A percentile compares a stretch with the other conserved stretches of the same genome.
Evolutionary conservation across 2,113 vertebrate genomes (phyloP).

Genomic region (Megaceryle maxima): DNA sequence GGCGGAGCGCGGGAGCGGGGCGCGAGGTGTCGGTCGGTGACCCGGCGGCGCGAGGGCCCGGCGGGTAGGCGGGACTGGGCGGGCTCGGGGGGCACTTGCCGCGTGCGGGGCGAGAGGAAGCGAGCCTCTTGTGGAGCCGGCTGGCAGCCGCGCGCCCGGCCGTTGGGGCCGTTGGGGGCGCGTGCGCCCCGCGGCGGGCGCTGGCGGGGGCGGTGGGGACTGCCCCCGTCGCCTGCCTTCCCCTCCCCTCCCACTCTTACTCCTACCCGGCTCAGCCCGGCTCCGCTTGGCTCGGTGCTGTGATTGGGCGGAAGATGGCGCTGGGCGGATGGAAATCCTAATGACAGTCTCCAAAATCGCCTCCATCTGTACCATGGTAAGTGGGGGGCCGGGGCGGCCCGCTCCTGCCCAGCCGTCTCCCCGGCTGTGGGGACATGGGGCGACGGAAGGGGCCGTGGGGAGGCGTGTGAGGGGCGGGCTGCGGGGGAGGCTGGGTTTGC

Average conservation of each 20-base stretch:
- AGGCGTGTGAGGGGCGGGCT: not conserved
- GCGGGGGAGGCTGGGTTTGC: not conserved
- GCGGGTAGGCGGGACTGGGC: not conserved
- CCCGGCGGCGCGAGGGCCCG: not conserved
- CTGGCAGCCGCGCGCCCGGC: not conserved
- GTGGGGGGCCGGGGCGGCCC: constrained; percentile 35
- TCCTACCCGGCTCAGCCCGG: constrained; percentile 30
- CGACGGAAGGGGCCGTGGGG: not conserved
- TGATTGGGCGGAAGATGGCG: constrained; percentile 92
- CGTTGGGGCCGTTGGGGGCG: not conserved
- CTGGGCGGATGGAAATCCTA: constrained; percentile 97
- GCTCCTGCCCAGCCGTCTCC: not conserved
- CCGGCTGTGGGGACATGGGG: not conserved
- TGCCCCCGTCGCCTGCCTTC: not conserved
- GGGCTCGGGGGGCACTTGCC: not conserved
- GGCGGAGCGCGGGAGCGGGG: not conserved
- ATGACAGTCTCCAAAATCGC: constrained; percentile 98
- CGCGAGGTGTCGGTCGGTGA: too few species aligned
- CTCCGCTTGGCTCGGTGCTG: constrained; percentile 63
- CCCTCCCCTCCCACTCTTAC: too few species aligned
- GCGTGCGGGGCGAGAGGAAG: not conserved
- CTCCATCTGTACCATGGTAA: constrained; percentile 98
- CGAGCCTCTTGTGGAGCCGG: not conserved
- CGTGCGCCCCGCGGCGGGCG: not conserved
- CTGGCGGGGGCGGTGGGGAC: not conserved